Conservation (phyloP, 2,888 invertebrate species). For the Callinectes sapidus region DNA sequence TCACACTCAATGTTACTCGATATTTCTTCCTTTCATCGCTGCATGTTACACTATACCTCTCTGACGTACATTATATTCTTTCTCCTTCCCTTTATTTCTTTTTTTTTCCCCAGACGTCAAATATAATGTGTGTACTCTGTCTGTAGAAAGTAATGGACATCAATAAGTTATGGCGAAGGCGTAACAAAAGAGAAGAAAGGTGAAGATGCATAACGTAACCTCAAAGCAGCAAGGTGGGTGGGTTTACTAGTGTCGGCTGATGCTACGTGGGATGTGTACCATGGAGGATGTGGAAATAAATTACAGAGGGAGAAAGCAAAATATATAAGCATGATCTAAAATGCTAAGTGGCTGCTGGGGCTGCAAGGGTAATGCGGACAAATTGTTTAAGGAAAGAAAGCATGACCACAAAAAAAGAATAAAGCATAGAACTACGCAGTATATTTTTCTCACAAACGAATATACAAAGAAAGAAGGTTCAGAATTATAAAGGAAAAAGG, state of each 20-base stretch:
- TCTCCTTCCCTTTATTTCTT: neutral
- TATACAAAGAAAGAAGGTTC: neutral
- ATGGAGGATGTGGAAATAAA: neutral
- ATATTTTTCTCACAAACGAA: neutral
- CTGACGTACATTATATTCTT: neutral
- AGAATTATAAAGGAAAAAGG: neutral
- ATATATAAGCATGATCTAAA: neutral
- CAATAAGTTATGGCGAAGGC: neutral
- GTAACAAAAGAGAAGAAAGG: conserved; percentile 5
- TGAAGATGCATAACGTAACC: neutral
- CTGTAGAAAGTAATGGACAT: neutral
- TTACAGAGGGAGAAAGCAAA: neutral
- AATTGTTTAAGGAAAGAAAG: conserved; percentile 2
- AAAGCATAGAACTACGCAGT: neutral
- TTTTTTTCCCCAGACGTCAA: neutral
- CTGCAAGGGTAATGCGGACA: neutral
- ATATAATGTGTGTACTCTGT: neutral
- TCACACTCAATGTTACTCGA: neutral
- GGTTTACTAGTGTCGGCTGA: neutral
- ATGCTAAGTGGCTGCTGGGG: neutral
- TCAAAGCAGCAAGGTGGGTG: neutral
- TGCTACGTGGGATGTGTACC: neutral
- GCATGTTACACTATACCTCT: neutral
- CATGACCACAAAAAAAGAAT: neutral
- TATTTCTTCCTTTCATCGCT: neutral